A percentile compares a stretch with the other conserved stretches of the same genome.
These are phyloP conservation scores for Tenodera sinensis DNA, from an alignment of 2,888 invertebrate species.

Conservation along the genomic window DNA sequence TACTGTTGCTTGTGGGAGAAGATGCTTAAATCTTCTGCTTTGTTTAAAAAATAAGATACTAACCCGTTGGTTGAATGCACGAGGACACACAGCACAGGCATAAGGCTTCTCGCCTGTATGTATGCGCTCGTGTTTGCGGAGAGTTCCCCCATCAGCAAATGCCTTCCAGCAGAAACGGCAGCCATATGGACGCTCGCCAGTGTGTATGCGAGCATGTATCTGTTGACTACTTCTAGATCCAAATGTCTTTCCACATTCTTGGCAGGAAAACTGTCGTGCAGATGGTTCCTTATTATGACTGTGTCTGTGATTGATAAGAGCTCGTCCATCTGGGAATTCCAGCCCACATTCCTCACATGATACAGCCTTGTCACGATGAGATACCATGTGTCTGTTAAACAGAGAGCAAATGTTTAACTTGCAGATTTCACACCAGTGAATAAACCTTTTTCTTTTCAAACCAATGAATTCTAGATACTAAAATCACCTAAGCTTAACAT, in stretches of 20 bases:
- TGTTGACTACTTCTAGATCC: constrained; percentile 82
- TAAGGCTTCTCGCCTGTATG: constrained; percentile 84
- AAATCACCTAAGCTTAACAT: too few relatives aligned
- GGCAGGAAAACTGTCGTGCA: constrained; percentile 71
- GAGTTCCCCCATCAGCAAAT: constrained; percentile 81
- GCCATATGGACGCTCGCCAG: constrained; percentile 79
- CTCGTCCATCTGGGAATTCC: constrained; percentile 66
- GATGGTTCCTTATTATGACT: constrained; percentile 53
- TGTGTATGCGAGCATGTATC: constrained; percentile 82
- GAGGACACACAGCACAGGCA: constrained; percentile 80
- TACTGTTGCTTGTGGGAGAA: too few relatives aligned
- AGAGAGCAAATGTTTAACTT: neutral
- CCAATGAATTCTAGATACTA: too few relatives aligned
- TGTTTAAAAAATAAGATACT: constrained; percentile 1
- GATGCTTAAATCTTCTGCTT: too few relatives aligned
- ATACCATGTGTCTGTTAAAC: constrained; percentile 58
- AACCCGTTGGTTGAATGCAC: constrained; percentile 75
- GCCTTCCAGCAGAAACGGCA: constrained; percentile 87
- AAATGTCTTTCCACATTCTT: constrained; percentile 81
- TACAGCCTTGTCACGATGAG: constrained; percentile 67
- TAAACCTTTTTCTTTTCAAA: neutral
- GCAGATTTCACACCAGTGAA: neutral
- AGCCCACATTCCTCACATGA: constrained; percentile 67
- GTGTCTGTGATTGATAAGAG: constrained; percentile 66
- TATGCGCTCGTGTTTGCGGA: constrained; percentile 80